Percentiles rank a stretch among this genome's conserved stretches.
Conservation (phyloP, 2,888 invertebrate species). For the Drosophila ustulata region DNA sequence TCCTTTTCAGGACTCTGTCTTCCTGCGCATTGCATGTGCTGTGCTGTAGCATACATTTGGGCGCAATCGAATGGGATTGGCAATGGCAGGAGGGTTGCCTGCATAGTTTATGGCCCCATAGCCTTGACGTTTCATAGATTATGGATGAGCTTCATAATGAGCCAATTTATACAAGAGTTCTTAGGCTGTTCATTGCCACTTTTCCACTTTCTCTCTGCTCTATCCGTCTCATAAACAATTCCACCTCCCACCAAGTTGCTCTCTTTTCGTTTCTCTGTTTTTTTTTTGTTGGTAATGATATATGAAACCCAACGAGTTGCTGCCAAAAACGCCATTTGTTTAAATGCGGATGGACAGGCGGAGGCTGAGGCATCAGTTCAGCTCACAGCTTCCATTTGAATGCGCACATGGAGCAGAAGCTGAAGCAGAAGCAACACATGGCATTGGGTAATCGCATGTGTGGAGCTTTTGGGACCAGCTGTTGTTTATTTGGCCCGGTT, state of each 20-base stretch:
- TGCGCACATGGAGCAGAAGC: constrained; percentile 50
- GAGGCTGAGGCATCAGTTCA: constrained; percentile 1
- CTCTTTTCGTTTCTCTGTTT: constrained; percentile 15
- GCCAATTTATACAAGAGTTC: constrained; percentile 80
- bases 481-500: constrained; percentile 48
- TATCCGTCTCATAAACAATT: constrained; percentile 64
- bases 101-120: constrained; percentile 69
- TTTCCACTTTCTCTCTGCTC: constrained; percentile 13
- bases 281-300: constrained; percentile 65
- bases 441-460: constrained; percentile 56
- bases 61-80: constrained; percentile 68
- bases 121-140: constrained; percentile 76
- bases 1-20: constrained; percentile 19
- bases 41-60: constrained; percentile 56
- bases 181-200: constrained; percentile 37
- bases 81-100: constrained; percentile 40
- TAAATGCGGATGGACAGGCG: constrained; percentile 58
- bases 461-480: constrained; percentile 43
- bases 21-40: constrained; percentile 26
- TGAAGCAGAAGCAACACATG: constrained; percentile 59
- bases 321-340: constrained; percentile 75
- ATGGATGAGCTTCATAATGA: constrained; percentile 81
- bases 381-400: constrained; percentile 79
- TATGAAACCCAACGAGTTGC: constrained; percentile 74
- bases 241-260: constrained; percentile 37